Percentiles rank a stretch among this genome's conserved stretches.
Evolutionary conservation across 2,888 invertebrate genomes (phyloP).

Genomic region (Syrista parreyssii): DNA sequence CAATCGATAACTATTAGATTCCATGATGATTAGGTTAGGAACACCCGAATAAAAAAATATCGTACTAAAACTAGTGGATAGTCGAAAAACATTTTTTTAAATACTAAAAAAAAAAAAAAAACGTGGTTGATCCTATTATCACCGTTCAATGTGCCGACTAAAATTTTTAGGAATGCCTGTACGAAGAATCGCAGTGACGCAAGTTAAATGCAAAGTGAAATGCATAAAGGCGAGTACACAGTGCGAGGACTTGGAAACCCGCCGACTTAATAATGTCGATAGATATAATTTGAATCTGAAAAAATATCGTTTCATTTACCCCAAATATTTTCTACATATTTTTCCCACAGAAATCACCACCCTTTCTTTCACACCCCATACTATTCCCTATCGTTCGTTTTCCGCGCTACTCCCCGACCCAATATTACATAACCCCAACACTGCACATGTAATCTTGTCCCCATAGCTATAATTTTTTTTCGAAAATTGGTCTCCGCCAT

Average conservation of each 20-base stretch:
- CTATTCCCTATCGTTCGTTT: too few species aligned
- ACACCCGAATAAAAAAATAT: too few species aligned
- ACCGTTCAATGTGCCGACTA: background rate
- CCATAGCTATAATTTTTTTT: background rate
- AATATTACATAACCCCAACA: background rate
- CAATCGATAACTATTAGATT: background rate
- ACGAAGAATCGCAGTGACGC: background rate
- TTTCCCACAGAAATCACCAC: background rate
- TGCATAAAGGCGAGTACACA: background rate
- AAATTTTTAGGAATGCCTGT: background rate
- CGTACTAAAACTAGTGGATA: too few species aligned
- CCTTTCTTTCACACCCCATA: background rate
- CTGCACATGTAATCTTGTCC: background rate
- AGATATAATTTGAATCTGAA: background rate
- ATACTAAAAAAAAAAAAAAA: background rate
- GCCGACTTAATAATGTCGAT: background rate
- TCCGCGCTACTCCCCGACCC: background rate
- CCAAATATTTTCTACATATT: background rate
- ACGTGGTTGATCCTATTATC: background rate
- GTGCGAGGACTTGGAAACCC: background rate
- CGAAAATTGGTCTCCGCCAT: slow-evolving; percentile 32
- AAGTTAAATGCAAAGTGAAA: background rate
- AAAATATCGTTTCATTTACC: background rate
- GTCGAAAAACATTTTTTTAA: too few species aligned
- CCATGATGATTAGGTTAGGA: background rate